Conservation (phyloP, 2,888 invertebrate genomes). For the Nomada ferruginata region DNA sequence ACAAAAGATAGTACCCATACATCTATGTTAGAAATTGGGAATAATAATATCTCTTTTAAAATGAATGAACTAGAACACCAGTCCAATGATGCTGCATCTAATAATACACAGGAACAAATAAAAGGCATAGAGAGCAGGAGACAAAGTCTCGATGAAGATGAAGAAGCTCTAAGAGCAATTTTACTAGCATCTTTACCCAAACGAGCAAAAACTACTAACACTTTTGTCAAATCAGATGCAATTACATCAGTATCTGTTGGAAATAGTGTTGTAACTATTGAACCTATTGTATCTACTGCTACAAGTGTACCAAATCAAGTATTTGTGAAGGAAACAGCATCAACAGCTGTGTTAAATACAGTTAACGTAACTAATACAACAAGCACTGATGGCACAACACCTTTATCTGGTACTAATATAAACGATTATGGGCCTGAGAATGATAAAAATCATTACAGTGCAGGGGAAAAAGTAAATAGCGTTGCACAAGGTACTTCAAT, state of each 20-base stretch:
- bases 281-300: too few species aligned
- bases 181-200: constrained; percentile 80
- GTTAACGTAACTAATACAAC: constrained; percentile 2
- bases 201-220: constrained; percentile 55
- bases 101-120: not conserved
- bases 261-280: not conserved
- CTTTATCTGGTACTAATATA: not conserved
- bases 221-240: not conserved
- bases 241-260: constrained; percentile 1
- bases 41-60: not conserved
- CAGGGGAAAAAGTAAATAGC: not conserved
- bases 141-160: constrained; percentile 81
- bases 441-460: constrained; percentile 30
- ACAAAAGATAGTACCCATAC: not conserved
- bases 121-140: constrained; percentile 60
- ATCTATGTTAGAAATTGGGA: not conserved
- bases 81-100: not conserved
- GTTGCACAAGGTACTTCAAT: not conserved
- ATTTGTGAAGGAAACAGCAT: not conserved
- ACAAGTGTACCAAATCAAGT: constrained; percentile 1
- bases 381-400: constrained; percentile 5
- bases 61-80: not conserved
- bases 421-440: constrained; percentile 25
- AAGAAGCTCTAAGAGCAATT: constrained; percentile 78
- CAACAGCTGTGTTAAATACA: not conserved